A percentile compares a stretch with the other conserved stretches of the same genome.
phyloP scores from a whole-genome alignment of 2,113 vertebrate genomes.

The Colius striatus region DNA sequence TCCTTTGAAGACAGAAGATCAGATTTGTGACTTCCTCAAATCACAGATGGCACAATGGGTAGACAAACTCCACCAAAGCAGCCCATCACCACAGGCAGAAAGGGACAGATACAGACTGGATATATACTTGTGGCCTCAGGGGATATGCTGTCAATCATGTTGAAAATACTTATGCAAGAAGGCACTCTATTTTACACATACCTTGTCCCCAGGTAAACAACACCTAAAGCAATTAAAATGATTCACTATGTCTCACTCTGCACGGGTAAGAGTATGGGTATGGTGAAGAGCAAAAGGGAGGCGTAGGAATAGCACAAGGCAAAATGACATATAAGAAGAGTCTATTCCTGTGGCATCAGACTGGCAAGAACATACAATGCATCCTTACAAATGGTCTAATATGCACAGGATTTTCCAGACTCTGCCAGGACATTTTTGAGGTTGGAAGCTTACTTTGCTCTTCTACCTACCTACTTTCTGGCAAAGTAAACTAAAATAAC shows the following conservation, averaged over 20 bases:
- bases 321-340: not conserved
- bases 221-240: not conserved
- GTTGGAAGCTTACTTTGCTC: not conserved
- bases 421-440: not conserved
- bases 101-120: not conserved
- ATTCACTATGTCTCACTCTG: not conserved
- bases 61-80: not conserved
- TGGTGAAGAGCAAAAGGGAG: not conserved
- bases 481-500: not conserved
- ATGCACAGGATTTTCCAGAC: not conserved
- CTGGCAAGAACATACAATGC: not conserved
- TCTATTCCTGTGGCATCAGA: not conserved
- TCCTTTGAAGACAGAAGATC: not conserved
- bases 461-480: not conserved
- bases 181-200: not conserved
- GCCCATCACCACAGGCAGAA: not conserved
- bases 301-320: not conserved
- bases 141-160: not conserved
- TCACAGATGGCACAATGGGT: fast-evolving
- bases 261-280: not conserved
- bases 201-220: not conserved
- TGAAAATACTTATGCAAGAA: not conserved
- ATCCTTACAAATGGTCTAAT: not conserved
- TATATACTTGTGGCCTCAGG: fast-evolving
- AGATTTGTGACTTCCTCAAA: not conserved